Percentiles rank a stretch among this genome's conserved stretches.
These are phyloP conservation scores for Nasua narica DNA, from an alignment of 2,797 vertebrate genomes.

Conservation along the genomic window DNA sequence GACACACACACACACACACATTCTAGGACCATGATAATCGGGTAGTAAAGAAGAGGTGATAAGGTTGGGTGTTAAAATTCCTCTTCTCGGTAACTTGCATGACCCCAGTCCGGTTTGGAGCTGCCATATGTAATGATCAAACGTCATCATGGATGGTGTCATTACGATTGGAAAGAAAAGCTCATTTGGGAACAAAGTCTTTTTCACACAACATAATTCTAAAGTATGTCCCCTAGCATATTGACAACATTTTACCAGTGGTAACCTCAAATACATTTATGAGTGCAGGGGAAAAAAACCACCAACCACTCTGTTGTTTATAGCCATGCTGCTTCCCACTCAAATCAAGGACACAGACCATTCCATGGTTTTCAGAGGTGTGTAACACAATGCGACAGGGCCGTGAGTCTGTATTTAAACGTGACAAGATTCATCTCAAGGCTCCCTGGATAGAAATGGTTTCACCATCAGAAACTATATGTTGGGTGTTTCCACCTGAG, in stretches of 20 bases:
- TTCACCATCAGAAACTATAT: neutral
- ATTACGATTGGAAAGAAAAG: neutral
- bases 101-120: neutral
- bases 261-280: neutral
- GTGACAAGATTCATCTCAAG: conserved; percentile 14
- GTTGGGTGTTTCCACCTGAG: neutral
- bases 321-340: neutral
- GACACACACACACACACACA: neutral
- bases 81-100: neutral
- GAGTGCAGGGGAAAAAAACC: neutral
- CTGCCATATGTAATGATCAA: neutral
- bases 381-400: neutral
- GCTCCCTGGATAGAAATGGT: neutral
- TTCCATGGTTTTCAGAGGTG: neutral
- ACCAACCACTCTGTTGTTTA: neutral
- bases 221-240: neutral
- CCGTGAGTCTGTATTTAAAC: neutral
- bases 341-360: neutral
- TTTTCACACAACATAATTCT: neutral
- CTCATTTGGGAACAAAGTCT: neutral
- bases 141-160: neutral
- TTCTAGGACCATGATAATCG: neutral
- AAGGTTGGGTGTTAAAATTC: neutral
- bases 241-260: neutral
- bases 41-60: neutral